A percentile compares a stretch with the other conserved stretches of the same genome.
Evolutionary conservation across 2,797 vertebrate species (phyloP).

Genomic region (Enteromius thamalakanensis): DNA sequence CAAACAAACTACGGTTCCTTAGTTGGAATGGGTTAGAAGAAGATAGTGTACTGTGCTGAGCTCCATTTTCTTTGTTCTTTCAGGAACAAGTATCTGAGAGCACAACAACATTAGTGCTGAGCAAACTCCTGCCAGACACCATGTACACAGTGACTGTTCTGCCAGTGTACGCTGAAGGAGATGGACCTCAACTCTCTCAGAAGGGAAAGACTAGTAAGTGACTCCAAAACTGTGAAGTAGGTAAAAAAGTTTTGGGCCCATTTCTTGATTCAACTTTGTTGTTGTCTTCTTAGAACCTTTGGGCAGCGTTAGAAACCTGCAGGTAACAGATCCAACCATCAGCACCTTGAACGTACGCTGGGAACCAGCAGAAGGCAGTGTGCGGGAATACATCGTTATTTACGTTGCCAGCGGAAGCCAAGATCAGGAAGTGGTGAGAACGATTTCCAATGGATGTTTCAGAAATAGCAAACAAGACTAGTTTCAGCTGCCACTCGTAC

Average conservation of each 20-base stretch:
- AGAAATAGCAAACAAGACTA: neutral
- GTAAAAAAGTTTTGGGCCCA: neutral
- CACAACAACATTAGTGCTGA: conserved; percentile 86
- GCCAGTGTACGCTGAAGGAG: conserved; percentile 90
- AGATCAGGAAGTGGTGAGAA: conserved; percentile 84
- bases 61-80: neutral
- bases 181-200: conserved; percentile 86
- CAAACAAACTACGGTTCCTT: neutral
- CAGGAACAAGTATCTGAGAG: conserved; percentile 92
- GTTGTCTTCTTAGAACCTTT: conserved; percentile 80
- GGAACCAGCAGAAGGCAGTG: conserved; percentile 91
- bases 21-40: neutral
- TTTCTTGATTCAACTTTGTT: neutral
- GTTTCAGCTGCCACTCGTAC: neutral
- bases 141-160: conserved; percentile 87
- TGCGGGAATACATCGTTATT: conserved; percentile 90
- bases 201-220: conserved; percentile 88
- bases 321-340: conserved; percentile 91
- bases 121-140: conserved; percentile 86
- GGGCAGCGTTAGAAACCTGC: conserved; percentile 87
- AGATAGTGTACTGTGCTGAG: neutral
- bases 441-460: neutral
- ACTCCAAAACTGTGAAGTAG: neutral
- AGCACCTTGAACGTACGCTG: conserved; percentile 91
- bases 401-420: conserved; percentile 82